These are phyloP conservation scores for Echinops telfairi DNA, from an alignment of 2,113 vertebrate species.

Conservation along the genomic window DNA sequence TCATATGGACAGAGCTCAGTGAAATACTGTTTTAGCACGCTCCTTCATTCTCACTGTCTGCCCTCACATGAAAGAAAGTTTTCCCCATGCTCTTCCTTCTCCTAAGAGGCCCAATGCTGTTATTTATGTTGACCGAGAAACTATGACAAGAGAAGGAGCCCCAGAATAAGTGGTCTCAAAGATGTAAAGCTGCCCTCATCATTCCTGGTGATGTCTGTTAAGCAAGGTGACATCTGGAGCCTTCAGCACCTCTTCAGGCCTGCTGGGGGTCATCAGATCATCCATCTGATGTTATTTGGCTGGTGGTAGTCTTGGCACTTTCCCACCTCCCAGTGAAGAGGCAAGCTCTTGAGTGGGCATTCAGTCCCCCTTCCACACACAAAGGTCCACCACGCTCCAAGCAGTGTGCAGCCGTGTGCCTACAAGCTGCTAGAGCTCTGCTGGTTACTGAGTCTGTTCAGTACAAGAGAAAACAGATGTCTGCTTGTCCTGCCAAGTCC, in stretches of 20 bases:
- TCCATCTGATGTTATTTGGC: constrained; percentile 11
- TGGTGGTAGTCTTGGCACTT: constrained; percentile 68
- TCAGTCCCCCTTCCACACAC: constrained; percentile 80
- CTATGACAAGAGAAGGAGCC: too few species aligned
- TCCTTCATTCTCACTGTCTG: neutral
- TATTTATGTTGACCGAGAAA: neutral
- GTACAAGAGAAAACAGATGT: constrained; percentile 90
- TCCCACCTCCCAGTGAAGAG: constrained; percentile 79
- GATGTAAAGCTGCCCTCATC: neutral
- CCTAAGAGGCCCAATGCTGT: neutral
- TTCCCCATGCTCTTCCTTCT: neutral
- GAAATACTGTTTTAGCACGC: neutral
- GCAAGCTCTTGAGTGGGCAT: constrained; percentile 78
- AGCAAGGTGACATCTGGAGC: constrained; percentile 17
- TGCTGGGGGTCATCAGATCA: constrained; percentile 4
- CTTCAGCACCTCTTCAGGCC: neutral
- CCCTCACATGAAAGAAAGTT: neutral
- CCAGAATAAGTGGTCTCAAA: too few species aligned
- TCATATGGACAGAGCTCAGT: neutral
- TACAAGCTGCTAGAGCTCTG: constrained; percentile 84
- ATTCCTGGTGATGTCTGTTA: constrained; percentile 26
- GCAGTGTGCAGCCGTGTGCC: constrained; percentile 85
- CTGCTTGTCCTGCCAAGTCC: constrained; percentile 87
- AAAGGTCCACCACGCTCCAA: constrained; percentile 84
- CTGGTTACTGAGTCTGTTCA: constrained; percentile 87